Percentiles rank a stretch among this genome's conserved stretches.
Evolutionary conservation across 2,113 vertebrate genomes (phyloP).

Genomic region (Mesoclemmys tuberculata): DNA sequence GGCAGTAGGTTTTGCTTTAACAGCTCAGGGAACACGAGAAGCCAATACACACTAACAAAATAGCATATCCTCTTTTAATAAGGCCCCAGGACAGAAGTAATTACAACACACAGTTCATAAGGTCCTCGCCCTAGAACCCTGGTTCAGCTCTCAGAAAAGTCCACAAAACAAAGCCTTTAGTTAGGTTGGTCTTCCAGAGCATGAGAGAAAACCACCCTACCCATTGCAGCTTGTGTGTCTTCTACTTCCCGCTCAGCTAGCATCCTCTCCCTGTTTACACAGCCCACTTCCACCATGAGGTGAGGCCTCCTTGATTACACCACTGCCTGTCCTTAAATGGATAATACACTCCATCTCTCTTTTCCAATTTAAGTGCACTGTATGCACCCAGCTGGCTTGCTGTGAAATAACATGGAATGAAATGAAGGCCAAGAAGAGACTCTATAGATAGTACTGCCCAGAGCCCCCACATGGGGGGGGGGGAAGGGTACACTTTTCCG

Average conservation of each 20-base stretch:
- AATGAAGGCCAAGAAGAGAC: rapidly evolving
- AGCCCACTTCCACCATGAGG: background rate
- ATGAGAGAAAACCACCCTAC: background rate
- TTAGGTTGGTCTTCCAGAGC: background rate
- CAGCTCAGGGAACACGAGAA: background rate
- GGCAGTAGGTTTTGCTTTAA: background rate
- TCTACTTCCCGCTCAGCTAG: background rate
- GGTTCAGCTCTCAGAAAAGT: too few relatives aligned
- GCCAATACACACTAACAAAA: background rate
- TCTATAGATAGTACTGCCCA: background rate
- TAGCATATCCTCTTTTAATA: background rate
- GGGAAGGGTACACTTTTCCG: too few relatives aligned
- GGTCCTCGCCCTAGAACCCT: too few relatives aligned
- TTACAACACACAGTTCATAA: background rate
- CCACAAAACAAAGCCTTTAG: too few relatives aligned
- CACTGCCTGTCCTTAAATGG: background rate
- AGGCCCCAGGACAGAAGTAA: background rate
- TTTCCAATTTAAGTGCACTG: background rate
- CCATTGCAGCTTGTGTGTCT: background rate
- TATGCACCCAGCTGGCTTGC: background rate
- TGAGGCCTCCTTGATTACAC: background rate
- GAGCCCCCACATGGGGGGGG: too few relatives aligned
- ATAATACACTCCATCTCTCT: background rate
- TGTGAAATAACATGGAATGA: background rate
- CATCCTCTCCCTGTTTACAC: background rate